Base-by-base conservation (phyloP, 2,113 vertebrate species). In the Burhinus oedicnemus region DNA sequence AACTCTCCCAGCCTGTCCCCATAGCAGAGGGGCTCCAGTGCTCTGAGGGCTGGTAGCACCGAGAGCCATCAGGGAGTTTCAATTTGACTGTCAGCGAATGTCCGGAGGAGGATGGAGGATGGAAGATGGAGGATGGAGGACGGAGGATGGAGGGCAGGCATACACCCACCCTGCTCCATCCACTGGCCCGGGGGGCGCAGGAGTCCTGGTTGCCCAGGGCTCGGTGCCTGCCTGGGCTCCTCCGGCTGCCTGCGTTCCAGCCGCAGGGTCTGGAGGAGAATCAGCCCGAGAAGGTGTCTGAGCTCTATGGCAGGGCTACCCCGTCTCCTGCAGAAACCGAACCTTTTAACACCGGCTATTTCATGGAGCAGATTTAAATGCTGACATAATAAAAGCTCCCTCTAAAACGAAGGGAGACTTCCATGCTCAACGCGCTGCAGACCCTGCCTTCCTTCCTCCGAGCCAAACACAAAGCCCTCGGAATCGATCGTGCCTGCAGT, bases 391-490 rank as follows among this genome's bases (percentile, higher is more conserved):
- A 36, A 89, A 94, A 79, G 20, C 45, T 34, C 11, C 15, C 40
- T 60, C 23, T 51, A n/a, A 61, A 78, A 29, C 1, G 17, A 20
- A 61, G 40, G 40, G 47, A 44, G 23, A 9, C 20, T 51, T 32
- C 78, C 69, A 38, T 12, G 21, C 3, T 2, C 38, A 30, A 12
- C 0, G 7, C 15, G 64, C 71, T 45, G 44, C 11, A 54, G 23
- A 52, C 52, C 20, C 54, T 13, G 57, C 86, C 30, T 55, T 49
- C 80, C 77, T 66, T 64, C 60, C 69, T 64, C 66, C 0, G 3
- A 80, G 65, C 30, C 80, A 23, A 52, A 71, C 77, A 96, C 94
- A 97, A 97, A 96, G 80, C 87, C 72, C 70, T 5, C 11, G 1
- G 29, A 25, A 96, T 93, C 92, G 65, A 97, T 95, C 4, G 60